Percentiles rank a stretch among this genome's conserved stretches.
Conservation (phyloP, 2,113 vertebrate species). For the Mus pahari region DNA sequence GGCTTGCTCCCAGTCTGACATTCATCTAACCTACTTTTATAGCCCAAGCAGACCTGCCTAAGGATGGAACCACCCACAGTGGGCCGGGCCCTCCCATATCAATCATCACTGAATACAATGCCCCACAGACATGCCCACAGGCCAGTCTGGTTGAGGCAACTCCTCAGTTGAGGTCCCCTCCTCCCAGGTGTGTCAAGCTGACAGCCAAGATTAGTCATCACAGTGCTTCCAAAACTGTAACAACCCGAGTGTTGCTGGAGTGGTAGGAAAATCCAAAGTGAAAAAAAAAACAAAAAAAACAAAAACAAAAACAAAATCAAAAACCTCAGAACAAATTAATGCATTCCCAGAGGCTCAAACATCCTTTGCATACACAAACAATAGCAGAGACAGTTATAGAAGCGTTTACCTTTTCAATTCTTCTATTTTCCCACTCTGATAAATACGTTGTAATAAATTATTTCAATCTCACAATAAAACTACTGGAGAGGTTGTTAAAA, state of each 20-base stretch:
- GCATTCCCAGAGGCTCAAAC: not conserved
- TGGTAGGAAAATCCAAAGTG: not conserved
- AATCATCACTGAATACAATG: not conserved
- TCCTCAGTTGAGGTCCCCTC: not conserved
- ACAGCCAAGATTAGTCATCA: not conserved
- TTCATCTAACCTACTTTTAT: not conserved
- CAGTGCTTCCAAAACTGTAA: not conserved
- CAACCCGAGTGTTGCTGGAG: not conserved
- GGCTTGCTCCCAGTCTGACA: not conserved
- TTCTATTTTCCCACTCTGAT: not conserved
- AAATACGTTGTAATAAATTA: not conserved
- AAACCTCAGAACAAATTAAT: not conserved
- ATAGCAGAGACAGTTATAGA: not conserved
- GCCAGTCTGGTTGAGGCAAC: not conserved
- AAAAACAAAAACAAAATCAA: too few relatives aligned
- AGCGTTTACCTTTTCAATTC: not conserved
- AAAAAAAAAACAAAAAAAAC: too few relatives aligned
- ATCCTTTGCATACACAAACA: not conserved
- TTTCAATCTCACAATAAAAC: slow-evolving; percentile 22
- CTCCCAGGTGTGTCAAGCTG: not conserved
- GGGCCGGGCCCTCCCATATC: not conserved
- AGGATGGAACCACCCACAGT: not conserved
- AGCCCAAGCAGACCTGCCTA: not conserved
- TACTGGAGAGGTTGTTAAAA: not conserved
- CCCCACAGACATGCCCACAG: not conserved